phyloP scores from a whole-genome alignment of 2,797 vertebrate species.

The Pelobates cultripes region DNA sequence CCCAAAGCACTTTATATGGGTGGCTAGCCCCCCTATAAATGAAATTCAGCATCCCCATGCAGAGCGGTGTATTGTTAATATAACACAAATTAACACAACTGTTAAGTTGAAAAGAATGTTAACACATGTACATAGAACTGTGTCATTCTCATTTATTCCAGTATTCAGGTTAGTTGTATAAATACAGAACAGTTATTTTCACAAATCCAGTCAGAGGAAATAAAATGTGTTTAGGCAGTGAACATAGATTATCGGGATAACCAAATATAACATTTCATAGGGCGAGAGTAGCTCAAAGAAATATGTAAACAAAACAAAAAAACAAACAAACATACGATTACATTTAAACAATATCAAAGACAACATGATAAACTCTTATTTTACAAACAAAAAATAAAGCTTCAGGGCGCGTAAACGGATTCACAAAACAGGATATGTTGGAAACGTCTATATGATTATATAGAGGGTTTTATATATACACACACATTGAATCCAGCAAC shows the following conservation, averaged over 20 bases:
- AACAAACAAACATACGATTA: neutral
- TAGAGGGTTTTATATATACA: no score
- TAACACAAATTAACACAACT: no score
- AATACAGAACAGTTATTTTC: constrained; percentile 41
- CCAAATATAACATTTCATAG: neutral
- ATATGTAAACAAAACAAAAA: neutral
- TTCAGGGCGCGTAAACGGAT: no score
- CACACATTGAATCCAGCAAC: no score
- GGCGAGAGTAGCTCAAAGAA: neutral
- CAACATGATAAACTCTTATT: neutral
- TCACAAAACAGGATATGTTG: no score
- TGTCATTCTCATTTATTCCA: constrained; percentile 37
- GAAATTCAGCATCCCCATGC: no score
- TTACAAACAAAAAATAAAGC: neutral
- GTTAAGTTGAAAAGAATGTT: no score
- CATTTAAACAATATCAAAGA: neutral
- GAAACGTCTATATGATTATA: no score
- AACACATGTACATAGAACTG: no score
- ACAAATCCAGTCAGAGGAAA: constrained; percentile 32
- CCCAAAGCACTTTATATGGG: no score
- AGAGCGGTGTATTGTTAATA: no score
- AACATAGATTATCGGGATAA: neutral
- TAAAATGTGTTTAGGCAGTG: neutral
- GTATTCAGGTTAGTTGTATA: constrained; percentile 43
- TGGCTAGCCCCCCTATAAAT: no score